Percentiles rank a stretch among this genome's conserved stretches.
Conservation (phyloP, 1,140 invertebrate genomes). For the Orchestia grillus region DNA sequence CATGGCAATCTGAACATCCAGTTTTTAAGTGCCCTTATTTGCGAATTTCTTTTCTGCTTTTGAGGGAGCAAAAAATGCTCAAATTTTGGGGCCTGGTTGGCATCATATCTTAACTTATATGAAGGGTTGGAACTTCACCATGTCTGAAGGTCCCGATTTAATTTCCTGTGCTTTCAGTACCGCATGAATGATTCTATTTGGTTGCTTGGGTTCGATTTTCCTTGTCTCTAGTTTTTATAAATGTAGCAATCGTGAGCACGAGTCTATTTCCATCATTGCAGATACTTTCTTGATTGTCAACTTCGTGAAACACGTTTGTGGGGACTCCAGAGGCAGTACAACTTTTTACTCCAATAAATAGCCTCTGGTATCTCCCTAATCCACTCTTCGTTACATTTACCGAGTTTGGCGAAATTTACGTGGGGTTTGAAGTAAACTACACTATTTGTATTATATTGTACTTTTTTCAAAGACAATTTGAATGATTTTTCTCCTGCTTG, state of each 20-base stretch:
- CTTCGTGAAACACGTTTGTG: background rate
- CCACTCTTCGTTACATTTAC: background rate
- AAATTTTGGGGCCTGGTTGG: background rate
- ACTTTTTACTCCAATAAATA: background rate
- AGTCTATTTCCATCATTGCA: background rate
- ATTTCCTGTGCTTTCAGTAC: background rate
- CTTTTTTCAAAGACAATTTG: background rate
- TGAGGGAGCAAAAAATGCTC: background rate
- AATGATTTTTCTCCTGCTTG: background rate
- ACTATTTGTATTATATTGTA: background rate
- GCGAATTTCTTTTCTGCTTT: background rate
- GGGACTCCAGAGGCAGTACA: background rate
- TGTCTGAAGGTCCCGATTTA: background rate
- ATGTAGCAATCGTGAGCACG: background rate
- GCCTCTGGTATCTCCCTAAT: background rate
- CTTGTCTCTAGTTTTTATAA: background rate
- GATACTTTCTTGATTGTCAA: background rate
- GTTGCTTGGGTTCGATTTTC: background rate
- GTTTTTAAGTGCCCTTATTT: background rate
- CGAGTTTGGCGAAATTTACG: background rate
- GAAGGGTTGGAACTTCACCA: background rate
- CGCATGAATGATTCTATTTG: background rate
- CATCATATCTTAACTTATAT: background rate
- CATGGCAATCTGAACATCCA: background rate
- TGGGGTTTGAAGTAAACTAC: background rate